Evolutionary conservation across 1,140 invertebrate species (phyloP).

Genomic region (Temnothorax curvispinosus): DNA sequence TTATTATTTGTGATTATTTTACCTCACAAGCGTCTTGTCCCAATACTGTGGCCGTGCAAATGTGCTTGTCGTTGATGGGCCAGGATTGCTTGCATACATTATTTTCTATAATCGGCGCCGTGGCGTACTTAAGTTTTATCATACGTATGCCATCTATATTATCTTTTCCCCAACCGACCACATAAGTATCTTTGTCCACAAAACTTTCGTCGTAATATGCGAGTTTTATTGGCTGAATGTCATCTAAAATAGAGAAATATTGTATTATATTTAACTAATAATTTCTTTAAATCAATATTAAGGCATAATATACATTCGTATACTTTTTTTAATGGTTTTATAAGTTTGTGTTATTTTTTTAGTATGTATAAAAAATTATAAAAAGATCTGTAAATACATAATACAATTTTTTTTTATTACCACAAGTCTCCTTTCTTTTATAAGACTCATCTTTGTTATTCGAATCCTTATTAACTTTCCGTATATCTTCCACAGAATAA

Average conservation of each 20-base stretch:
- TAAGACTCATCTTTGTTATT: neutral
- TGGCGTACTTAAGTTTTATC: neutral
- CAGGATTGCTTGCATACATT: too few species aligned
- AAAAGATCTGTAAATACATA: too few species aligned
- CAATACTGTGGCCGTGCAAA: too few species aligned
- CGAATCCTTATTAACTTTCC: neutral
- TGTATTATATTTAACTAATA: neutral
- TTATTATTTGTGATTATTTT: too few species aligned
- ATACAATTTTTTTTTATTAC: neutral
- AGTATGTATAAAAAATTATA: too few species aligned
- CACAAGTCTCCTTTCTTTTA: neutral
- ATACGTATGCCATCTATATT: neutral
- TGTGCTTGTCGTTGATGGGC: too few species aligned
- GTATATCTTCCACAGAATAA: neutral
- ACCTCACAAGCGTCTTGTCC: too few species aligned
- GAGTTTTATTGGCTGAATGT: neutral
- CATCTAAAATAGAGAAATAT: conserved; percentile 2
- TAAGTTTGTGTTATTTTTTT: too few species aligned
- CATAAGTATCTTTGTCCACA: neutral
- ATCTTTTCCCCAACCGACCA: conserved; percentile 66
- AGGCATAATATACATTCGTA: neutral
- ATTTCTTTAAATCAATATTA: neutral
- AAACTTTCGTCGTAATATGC: neutral
- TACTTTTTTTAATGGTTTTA: too few species aligned
- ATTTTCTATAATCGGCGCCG: too few species aligned